phyloP scores from a whole-genome alignment of 53 echinoderm and acorn worm species.

The Glandiceps talaboti region DNA sequence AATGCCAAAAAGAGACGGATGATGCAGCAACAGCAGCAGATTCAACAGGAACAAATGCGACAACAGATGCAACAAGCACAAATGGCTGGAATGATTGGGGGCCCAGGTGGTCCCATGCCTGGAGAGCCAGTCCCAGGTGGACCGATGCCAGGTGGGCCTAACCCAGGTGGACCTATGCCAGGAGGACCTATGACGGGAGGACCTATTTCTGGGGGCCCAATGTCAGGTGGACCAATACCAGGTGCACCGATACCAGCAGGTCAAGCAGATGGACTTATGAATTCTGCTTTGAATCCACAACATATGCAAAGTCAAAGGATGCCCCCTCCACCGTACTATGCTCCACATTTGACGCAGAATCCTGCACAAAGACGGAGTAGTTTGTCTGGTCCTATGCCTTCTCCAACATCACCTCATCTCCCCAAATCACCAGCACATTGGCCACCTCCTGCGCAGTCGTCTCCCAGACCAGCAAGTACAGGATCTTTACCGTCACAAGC shows the following conservation, averaged over 20 bases:
- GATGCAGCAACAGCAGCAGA: conserved; percentile 61
- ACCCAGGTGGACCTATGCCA: conserved; percentile 38
- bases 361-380: conserved; percentile 45
- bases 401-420: conserved; percentile 20
- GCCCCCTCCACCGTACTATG: conserved; percentile 81
- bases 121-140: conserved; percentile 44
- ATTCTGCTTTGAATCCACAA: conserved; percentile 22
- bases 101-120: conserved; percentile 45
- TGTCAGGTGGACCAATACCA: conserved; percentile 39
- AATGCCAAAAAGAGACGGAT: conserved; percentile 72
- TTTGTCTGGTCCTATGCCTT: conserved; percentile 40
- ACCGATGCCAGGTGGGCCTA: conserved; percentile 70
- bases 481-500: background rate
- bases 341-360: conserved; percentile 40
- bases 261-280: conserved; percentile 31
- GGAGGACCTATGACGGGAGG: conserved; percentile 25
- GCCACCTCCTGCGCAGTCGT: background rate
- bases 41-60: conserved; percentile 14
- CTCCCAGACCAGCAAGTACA: background rate
- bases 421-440: conserved; percentile 3
- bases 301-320: conserved; percentile 39
- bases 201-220: conserved; percentile 68
- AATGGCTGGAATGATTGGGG: conserved; percentile 59
- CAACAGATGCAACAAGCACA: background rate
- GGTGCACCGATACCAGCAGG: conserved; percentile 2